A percentile compares a stretch with the other conserved stretches of the same genome.
These are phyloP conservation scores for Phrynosoma blainvillii DNA, from an alignment of 2,113 vertebrate species.

Conservation along the genomic window DNA sequence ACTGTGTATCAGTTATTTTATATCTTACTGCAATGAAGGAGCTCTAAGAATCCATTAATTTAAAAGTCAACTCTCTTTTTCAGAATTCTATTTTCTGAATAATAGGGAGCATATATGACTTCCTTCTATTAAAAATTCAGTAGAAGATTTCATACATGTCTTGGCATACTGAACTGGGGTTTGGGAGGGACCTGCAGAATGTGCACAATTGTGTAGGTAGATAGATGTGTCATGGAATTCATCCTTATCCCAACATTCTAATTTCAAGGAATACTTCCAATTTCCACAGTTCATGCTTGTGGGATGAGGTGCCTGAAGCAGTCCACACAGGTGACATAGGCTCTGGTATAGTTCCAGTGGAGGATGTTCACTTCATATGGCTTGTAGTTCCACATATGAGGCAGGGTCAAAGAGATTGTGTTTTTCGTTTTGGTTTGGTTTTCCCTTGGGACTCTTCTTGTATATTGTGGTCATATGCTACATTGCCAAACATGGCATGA, in stretches of 20 bases:
- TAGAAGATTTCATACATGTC: background rate
- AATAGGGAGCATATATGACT: background rate
- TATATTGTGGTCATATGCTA: background rate
- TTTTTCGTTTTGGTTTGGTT: too few species aligned
- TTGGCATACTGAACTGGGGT: background rate
- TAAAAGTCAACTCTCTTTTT: background rate
- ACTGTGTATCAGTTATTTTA: background rate
- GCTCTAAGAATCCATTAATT: constrained; percentile 8
- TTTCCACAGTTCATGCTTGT: background rate
- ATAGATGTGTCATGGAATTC: background rate
- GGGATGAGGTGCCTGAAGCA: background rate
- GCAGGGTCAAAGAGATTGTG: background rate
- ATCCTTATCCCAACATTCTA: background rate
- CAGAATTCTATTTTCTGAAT: background rate
- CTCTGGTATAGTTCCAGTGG: background rate
- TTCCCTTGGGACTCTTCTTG: background rate
- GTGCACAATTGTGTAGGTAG: background rate
- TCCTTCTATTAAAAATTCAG: background rate
- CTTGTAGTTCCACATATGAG: background rate
- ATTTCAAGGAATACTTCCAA: background rate
- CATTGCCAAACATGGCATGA: background rate
- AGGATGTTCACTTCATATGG: background rate
- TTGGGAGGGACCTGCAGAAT: background rate
- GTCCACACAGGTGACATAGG: background rate
- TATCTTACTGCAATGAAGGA: background rate